These are phyloP conservation scores for Perccottus glenii DNA, from an alignment of 2,113 vertebrate species.

Conservation along the genomic window DNA sequence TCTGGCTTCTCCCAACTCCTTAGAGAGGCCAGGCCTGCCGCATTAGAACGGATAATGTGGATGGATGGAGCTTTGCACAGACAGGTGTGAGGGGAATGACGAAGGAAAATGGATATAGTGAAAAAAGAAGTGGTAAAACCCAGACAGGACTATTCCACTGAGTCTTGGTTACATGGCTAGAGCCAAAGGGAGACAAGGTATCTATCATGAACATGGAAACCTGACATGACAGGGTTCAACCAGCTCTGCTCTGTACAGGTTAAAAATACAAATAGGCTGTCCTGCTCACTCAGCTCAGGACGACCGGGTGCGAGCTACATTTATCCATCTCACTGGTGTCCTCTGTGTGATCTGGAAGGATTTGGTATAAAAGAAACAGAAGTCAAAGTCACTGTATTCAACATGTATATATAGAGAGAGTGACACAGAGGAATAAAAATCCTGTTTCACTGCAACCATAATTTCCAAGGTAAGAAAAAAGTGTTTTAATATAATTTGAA, in stretches of 20 bases:
- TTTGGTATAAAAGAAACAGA: too few relatives aligned
- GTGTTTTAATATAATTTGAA: too few relatives aligned
- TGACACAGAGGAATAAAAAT: too few relatives aligned
- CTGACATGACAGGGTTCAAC: slow-evolving; percentile 40
- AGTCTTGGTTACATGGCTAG: slow-evolving; percentile 18
- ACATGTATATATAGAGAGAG: too few relatives aligned
- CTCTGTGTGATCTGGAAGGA: background rate
- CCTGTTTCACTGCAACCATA: too few relatives aligned
- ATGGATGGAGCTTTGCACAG: slow-evolving; percentile 36
- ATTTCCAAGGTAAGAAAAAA: too few relatives aligned
- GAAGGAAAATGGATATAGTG: slow-evolving; percentile 41
- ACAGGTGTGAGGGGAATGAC: slow-evolving; percentile 17
- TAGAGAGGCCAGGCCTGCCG: slow-evolving; percentile 26
- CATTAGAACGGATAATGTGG: slow-evolving; percentile 40
- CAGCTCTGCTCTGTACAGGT: slow-evolving; percentile 25
- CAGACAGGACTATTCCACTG: slow-evolving; percentile 40
- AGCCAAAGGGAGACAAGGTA: slow-evolving; percentile 53
- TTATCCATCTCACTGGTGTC: background rate
- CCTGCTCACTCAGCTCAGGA: slow-evolving; percentile 27
- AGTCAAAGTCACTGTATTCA: too few relatives aligned
- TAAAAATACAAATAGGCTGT: slow-evolving; percentile 34
- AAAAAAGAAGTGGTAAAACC: slow-evolving; percentile 33
- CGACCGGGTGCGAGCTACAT: background rate
- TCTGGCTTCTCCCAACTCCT: background rate
- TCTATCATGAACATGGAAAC: slow-evolving; percentile 44